These are phyloP conservation scores for Girardinus metallicus DNA, from an alignment of 2,797 vertebrate genomes.

Conservation along the genomic window DNA sequence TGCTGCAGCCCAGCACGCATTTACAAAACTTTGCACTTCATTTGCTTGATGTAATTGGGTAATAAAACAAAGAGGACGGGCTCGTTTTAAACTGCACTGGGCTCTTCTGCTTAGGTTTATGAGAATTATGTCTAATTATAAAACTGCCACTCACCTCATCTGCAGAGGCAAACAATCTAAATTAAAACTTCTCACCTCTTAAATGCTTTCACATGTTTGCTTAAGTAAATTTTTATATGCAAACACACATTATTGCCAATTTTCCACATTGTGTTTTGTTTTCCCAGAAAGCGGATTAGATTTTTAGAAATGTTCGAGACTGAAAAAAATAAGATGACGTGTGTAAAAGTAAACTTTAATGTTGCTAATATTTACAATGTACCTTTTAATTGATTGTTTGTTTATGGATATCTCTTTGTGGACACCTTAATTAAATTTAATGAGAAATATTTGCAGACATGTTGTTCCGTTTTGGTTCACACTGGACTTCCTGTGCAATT, in stretches of 20 bases:
- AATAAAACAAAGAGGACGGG: conserved; percentile 45
- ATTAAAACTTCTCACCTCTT: too few relatives aligned
- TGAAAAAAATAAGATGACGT: neutral
- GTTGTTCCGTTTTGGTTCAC: neutral
- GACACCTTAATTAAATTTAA: neutral
- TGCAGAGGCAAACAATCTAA: conserved; percentile 8
- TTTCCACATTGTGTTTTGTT: neutral
- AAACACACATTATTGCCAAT: neutral
- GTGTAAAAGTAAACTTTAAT: neutral
- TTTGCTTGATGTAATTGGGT: conserved; percentile 48
- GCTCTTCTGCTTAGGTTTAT: conserved; percentile 44
- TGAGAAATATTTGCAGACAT: neutral
- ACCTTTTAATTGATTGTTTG: neutral
- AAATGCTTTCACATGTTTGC: neutral
- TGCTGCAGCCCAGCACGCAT: conserved; percentile 7
- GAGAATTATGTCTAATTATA: conserved; percentile 35
- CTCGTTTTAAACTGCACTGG: conserved; percentile 37
- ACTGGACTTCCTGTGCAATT: neutral
- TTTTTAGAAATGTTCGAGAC: neutral
- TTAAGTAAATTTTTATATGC: neutral
- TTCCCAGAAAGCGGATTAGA: neutral
- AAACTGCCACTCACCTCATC: conserved; percentile 18
- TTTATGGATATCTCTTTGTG: neutral
- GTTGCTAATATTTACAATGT: neutral
- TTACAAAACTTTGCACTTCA: conserved; percentile 44